phyloP scores from a whole-genome alignment of 1,140 invertebrate genomes.

The Macrostomum lignano region DNA sequence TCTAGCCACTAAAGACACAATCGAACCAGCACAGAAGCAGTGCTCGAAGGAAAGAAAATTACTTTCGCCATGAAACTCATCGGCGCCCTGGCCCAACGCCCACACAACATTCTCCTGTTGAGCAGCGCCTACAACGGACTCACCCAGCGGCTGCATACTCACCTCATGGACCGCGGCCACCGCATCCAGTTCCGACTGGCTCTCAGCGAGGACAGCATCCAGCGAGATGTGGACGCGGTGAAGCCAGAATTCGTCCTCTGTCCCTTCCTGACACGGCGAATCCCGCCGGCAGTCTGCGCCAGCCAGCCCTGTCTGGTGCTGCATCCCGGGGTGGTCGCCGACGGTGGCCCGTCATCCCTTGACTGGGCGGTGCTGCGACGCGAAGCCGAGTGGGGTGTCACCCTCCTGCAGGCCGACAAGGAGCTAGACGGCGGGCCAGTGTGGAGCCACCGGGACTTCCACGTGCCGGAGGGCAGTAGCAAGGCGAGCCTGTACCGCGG shows the following conservation, averaged over 20 bases:
- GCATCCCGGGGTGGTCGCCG: conserved; percentile 1
- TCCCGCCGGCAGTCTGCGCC: not conserved
- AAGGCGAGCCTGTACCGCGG: not conserved
- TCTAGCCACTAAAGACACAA: too few species aligned
- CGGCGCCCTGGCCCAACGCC: too few species aligned
- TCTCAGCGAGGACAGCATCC: too few species aligned
- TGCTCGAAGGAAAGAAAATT: too few species aligned
- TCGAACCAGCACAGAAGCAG: too few species aligned
- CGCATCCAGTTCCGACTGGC: too few species aligned
- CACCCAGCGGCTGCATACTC: too few species aligned
- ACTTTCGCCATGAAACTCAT: too few species aligned
- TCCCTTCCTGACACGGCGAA: not conserved
- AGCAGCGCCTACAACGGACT: too few species aligned
- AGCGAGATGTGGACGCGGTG: not conserved
- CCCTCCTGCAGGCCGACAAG: conserved; percentile 1
- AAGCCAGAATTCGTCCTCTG: conserved; percentile 1
- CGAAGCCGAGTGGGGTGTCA: not conserved
- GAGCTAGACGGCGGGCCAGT: conserved; percentile 1
- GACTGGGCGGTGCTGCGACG: conserved; percentile 1
- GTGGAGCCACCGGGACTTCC: not conserved
- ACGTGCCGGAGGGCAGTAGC: not conserved
- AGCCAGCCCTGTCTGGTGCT: not conserved
- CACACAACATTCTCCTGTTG: too few species aligned
- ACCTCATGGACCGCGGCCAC: too few species aligned
- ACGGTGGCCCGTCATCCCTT: not conserved